phyloP scores from a whole-genome alignment of 2,797 vertebrate genomes.

The Champsocephalus esox region DNA sequence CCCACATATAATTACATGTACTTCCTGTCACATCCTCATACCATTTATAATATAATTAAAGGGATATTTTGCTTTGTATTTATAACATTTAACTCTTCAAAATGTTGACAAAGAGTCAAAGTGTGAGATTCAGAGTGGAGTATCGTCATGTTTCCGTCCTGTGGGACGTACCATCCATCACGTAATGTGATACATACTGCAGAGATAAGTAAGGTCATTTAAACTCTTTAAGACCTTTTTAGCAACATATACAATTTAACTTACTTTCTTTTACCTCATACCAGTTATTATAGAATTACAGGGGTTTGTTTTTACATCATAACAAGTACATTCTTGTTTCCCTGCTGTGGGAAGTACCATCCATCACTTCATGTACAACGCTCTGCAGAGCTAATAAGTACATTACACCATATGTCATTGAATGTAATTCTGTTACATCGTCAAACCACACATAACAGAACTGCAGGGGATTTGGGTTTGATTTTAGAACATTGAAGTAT shows the following conservation, averaged over 20 bases:
- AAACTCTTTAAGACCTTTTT: too few relatives aligned
- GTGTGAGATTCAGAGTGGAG: neutral
- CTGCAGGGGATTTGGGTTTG: neutral
- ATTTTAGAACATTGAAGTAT: too few relatives aligned
- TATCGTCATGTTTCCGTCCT: neutral
- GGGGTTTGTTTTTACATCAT: neutral
- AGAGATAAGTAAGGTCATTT: too few relatives aligned
- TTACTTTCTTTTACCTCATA: neutral
- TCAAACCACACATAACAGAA: neutral
- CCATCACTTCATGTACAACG: too few relatives aligned
- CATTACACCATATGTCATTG: too few relatives aligned
- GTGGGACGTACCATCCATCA: conserved; percentile 39
- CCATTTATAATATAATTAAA: neutral
- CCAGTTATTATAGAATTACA: neutral
- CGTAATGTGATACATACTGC: too few relatives aligned
- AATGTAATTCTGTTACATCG: neutral
- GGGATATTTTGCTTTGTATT: neutral
- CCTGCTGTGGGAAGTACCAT: conserved; percentile 38
- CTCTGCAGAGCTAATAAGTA: too few relatives aligned
- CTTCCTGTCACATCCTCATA: neutral
- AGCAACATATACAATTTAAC: too few relatives aligned
- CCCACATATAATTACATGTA: too few relatives aligned
- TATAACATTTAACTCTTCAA: neutral
- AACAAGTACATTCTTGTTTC: neutral
- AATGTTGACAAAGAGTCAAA: neutral